phyloP scores from a whole-genome alignment of 2,113 vertebrate genomes.

The Synodontis membranacea region DNA sequence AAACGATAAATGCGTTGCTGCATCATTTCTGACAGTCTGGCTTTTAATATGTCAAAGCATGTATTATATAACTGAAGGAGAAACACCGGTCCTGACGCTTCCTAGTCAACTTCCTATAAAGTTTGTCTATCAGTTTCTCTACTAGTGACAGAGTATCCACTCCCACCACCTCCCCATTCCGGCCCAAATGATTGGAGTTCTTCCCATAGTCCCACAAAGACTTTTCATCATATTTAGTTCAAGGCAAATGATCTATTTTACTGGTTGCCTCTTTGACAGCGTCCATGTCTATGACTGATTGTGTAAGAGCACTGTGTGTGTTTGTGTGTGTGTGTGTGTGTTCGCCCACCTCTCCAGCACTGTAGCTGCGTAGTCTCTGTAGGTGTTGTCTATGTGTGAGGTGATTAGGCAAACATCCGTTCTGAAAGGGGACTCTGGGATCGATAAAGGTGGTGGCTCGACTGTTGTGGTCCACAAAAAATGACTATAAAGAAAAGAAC shows the following conservation, averaged over 20 bases:
- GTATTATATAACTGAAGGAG: neutral
- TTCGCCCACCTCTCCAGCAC: slow-evolving; percentile 89
- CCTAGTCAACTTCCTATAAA: neutral
- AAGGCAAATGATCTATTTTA: neutral
- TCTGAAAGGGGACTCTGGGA: slow-evolving; percentile 94
- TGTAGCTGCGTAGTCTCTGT: slow-evolving; percentile 96
- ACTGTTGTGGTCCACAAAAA: slow-evolving; percentile 98
- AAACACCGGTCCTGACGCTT: neutral
- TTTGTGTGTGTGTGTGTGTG: neutral
- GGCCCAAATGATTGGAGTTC: too few species aligned
- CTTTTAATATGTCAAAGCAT: neutral
- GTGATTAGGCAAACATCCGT: slow-evolving; percentile 86
- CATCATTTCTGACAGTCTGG: neutral
- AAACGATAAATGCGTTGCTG: neutral
- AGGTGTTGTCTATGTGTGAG: slow-evolving; percentile 93
- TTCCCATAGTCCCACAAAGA: neutral
- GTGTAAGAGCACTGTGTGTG: neutral
- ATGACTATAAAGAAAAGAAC: slow-evolving; percentile 75
- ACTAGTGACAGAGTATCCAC: slow-evolving; percentile 11
- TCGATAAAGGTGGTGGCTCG: slow-evolving; percentile 97
- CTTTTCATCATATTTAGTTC: neutral
- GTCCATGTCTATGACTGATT: neutral
- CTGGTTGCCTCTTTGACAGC: neutral
- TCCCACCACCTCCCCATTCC: too few species aligned
- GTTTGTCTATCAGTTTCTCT: neutral